A percentile compares a stretch with the other conserved stretches of the same genome.
Evolutionary conservation across 1,140 invertebrate genomes (phyloP).

Genomic region (Papilio machaon): DNA sequence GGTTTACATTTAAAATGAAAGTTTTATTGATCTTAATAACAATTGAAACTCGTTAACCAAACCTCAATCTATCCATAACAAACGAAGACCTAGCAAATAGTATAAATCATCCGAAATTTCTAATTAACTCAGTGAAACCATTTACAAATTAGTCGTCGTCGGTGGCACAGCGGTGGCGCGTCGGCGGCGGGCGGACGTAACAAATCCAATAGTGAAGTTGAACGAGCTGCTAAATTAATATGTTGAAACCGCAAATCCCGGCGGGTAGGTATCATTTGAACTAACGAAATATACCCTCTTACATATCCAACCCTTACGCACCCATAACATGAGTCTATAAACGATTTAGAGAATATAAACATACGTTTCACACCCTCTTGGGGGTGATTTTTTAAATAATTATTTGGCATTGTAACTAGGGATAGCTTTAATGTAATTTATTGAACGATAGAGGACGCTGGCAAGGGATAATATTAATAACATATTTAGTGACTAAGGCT

Average conservation of each 20-base stretch:
- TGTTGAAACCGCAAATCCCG: constrained; percentile 38
- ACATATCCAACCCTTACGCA: background rate
- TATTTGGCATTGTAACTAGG: background rate
- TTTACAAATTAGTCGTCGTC: constrained; percentile 44
- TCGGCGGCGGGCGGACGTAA: constrained; percentile 31
- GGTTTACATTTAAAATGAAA: background rate
- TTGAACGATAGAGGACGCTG: background rate
- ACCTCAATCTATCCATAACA: constrained; percentile 25
- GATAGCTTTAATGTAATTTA: background rate
- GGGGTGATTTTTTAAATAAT: background rate
- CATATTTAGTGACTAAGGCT: too few species aligned
- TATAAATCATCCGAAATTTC: constrained; percentile 31
- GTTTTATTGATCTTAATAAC: background rate
- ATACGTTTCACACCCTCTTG: background rate
- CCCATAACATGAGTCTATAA: background rate
- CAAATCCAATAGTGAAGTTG: constrained; percentile 45
- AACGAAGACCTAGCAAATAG: constrained; percentile 42
- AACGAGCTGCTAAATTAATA: constrained; percentile 49
- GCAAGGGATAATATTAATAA: background rate
- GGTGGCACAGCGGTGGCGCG: background rate
- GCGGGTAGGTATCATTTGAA: constrained; percentile 34
- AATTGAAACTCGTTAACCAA: background rate
- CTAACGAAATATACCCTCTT: background rate
- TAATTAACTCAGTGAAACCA: constrained; percentile 47
- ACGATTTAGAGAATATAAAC: constrained; percentile 1